phyloP scores from a whole-genome alignment of 2,113 vertebrate species.

The rat (Rattus norvegicus) region DNA sequence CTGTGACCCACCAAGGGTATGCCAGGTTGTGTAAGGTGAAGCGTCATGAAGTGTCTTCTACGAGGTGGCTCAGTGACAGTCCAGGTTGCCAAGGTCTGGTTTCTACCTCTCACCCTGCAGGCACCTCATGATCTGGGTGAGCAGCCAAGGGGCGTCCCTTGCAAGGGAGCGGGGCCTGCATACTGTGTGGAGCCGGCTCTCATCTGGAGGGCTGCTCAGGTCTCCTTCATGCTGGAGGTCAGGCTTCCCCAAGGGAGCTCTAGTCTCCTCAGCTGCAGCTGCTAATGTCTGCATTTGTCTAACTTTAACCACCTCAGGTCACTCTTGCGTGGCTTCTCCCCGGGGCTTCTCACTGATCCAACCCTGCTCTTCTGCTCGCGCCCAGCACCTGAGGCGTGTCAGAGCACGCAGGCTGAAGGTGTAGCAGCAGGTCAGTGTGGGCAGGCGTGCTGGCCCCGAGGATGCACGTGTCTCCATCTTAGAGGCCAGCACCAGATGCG shows the following conservation, averaged over 20 bases:
- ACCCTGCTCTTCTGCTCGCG: not conserved
- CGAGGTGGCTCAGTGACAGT: not conserved
- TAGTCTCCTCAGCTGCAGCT: not conserved
- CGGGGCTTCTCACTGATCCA: too few relatives aligned
- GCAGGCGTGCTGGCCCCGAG: not conserved
- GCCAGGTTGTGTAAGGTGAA: not conserved
- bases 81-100: not conserved
- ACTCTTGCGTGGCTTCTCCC: not conserved
- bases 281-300: not conserved
- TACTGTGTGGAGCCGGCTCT: too few relatives aligned
- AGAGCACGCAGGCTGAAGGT: not conserved
- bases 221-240: rapidly evolving
- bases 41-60: not conserved
- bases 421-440: not conserved
- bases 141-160: not conserved
- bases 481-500: not conserved
- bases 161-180: not conserved
- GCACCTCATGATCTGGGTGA: not conserved
- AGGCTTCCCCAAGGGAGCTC: not conserved
- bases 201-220: not conserved
- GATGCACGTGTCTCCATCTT: not conserved
- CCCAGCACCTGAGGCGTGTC: not conserved
- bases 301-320: not conserved
- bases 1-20: not conserved
- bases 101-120: not conserved